These are phyloP conservation scores for Coenonympha glycerion DNA, from an alignment of 2,888 invertebrate genomes.

Conservation along the genomic window DNA sequence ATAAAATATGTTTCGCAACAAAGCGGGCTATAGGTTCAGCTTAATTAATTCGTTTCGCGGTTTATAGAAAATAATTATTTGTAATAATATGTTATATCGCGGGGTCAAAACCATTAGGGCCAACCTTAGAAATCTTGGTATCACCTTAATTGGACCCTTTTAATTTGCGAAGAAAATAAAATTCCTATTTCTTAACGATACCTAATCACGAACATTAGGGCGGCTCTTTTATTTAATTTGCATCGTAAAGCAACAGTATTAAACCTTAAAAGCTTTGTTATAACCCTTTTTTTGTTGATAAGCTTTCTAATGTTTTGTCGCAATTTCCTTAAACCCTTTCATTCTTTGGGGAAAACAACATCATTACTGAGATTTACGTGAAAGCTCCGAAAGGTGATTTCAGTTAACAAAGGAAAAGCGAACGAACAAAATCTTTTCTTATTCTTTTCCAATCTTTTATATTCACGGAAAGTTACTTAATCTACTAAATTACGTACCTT, in stretches of 20 bases:
- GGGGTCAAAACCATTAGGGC: background rate
- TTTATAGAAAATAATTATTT: no score
- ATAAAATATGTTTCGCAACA: background rate
- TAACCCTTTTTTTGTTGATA: conserved; percentile 39
- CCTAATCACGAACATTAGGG: conserved; percentile 28
- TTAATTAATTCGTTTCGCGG: no score
- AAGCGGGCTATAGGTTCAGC: no score
- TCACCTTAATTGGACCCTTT: conserved; percentile 8
- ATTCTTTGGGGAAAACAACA: conserved; percentile 31
- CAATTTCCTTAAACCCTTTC: conserved; percentile 36
- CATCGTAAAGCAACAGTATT: conserved; percentile 39
- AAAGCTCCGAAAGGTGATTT: conserved; percentile 7
- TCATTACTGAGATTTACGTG: conserved; percentile 9
- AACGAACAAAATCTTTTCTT: conserved; percentile 5
- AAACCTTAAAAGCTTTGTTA: conserved; percentile 44
- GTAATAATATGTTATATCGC: no score
- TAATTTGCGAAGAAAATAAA: conserved; percentile 13
- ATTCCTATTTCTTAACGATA: conserved; percentile 23
- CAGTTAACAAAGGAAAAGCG: conserved; percentile 8
- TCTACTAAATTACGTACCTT: no score
- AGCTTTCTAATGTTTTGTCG: conserved; percentile 41
- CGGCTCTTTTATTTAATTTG: conserved; percentile 32
- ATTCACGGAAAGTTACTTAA: background rate
- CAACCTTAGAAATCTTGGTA: background rate
- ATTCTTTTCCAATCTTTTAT: conserved; percentile 18